Evolutionary conservation across 92 coral and sea anemone genomes (phyloP).

Genomic region (Parazoanthus swiftii): DNA sequence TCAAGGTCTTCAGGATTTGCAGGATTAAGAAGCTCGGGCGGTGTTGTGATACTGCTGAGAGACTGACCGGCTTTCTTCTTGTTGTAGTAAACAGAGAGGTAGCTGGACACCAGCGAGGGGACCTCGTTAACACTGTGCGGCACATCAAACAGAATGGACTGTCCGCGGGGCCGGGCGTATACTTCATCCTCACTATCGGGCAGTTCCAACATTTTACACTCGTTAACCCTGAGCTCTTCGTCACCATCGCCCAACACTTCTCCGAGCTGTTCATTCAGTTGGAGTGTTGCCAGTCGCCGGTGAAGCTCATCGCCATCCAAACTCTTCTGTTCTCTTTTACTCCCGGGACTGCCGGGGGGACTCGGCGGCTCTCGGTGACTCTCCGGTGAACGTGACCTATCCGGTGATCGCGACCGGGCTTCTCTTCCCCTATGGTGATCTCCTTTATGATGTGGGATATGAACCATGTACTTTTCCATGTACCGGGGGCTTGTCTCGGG

Average conservation of each 20-base stretch:
- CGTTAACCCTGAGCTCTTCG: constrained; percentile 60
- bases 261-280: constrained; percentile 66
- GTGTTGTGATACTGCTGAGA: constrained; percentile 58
- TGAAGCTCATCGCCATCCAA: constrained; percentile 69
- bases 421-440: constrained; percentile 46
- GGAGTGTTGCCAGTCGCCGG: constrained; percentile 67
- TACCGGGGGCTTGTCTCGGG: constrained; percentile 43
- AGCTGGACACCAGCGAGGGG: constrained; percentile 62
- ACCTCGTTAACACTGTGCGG: constrained; percentile 83
- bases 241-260: constrained; percentile 56
- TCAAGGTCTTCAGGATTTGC: constrained; percentile 71
- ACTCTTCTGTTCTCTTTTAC: constrained; percentile 50
- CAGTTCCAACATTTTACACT: constrained; percentile 56
- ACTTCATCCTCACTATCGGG: constrained; percentile 65
- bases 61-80: constrained; percentile 68
- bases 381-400: constrained; percentile 62
- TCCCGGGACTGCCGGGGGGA: constrained; percentile 82
- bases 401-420: constrained; percentile 74
- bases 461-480: constrained; percentile 45
- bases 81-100: constrained; percentile 62
- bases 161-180: constrained; percentile 65
- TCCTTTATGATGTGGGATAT: constrained; percentile 38
- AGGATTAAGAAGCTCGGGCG: constrained; percentile 66
- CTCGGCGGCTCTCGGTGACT: constrained; percentile 52
- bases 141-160: constrained; percentile 80